Evolutionary conservation across 2,888 invertebrate species (phyloP), one percentile per base, ranked within the genome.

Genomic region (Bombyx huttoni): DNA sequence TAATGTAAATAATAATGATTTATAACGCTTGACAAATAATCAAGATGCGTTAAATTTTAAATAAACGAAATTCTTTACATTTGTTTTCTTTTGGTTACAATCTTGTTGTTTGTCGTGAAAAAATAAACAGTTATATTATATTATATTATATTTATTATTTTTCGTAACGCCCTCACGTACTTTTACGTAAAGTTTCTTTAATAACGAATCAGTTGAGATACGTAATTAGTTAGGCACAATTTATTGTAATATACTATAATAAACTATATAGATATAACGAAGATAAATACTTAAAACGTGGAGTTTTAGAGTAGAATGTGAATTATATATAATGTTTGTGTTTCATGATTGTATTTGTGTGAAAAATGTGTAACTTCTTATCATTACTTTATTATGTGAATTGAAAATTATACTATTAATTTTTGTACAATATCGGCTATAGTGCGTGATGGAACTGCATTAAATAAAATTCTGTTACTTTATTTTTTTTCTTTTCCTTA

Each of bases 401-500:
- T 24, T 61, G 71, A 69, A 75, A 73, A 73, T 80, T 79, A 82
- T 83, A 85, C 80, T 80, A 79, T 84, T 74, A 82, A 85, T 86
- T 77, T 88, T 87, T 88, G 87, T 88, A 88, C 85, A 86, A 85
- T 85, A 85, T 85, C 82, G 79, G 85, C 87, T 85, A 82, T 73
- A 85, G 81, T 83, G 79, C 83, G 71, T 84, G 68, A 84, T 81
- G 83, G 73, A 86, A 80, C 79, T 84, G 84, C 87, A 88, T 88
- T 80, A 79, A 87, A 87, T 87, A 87, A 88, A 88, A 86, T 85
- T 88, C 88, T 88, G 88, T 88, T 88, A 88, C 87, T 82, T 82
- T 85, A 87, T 61, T 56, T 51, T 53, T 58, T 64, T 62, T 58
- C 76, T 73, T 74, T 76, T 68, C 77, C 75, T 70, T 55, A 52